A percentile compares a stretch with the other conserved stretches of the same genome.
Conservation (phyloP, 2,113 vertebrate species). For the Stigmatopora argus region DNA sequence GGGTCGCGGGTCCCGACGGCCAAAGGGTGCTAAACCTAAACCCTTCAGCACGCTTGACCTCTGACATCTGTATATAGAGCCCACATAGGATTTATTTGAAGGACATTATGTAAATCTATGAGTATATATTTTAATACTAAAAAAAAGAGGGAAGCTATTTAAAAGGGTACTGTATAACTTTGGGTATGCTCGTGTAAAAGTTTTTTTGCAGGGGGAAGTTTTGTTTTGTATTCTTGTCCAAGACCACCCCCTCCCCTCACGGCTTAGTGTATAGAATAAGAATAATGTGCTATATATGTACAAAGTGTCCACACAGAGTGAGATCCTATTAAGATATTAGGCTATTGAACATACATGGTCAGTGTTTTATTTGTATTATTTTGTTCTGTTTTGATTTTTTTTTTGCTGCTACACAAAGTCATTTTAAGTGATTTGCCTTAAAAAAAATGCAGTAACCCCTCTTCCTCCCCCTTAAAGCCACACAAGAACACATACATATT, state of each 20-base stretch:
- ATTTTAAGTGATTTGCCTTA: constrained; percentile 74
- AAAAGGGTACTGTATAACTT: constrained; percentile 79
- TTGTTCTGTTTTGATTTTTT: constrained; percentile 42
- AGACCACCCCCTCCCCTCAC: neutral
- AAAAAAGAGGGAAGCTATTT: constrained; percentile 78
- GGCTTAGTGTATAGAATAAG: constrained; percentile 68
- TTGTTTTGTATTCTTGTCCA: constrained; percentile 12
- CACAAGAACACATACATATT: neutral
- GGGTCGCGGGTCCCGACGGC: constrained; percentile 66
- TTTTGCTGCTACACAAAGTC: constrained; percentile 76
- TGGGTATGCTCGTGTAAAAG: constrained; percentile 75
- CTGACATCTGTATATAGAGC: constrained; percentile 67
- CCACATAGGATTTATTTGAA: constrained; percentile 71
- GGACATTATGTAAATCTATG: constrained; percentile 73
- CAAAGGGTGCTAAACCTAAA: constrained; percentile 65
- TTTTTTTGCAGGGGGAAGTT: constrained; percentile 41
- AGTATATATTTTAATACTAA: constrained; percentile 83
- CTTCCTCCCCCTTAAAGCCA: constrained; percentile 7
- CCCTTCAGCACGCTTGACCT: constrained; percentile 23
- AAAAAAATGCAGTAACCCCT: constrained; percentile 69
- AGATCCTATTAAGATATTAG: constrained; percentile 73
- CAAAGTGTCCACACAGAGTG: constrained; percentile 60
- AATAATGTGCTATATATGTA: constrained; percentile 69
- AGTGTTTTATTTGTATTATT: constrained; percentile 68
- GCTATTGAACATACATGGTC: constrained; percentile 74